A percentile compares a stretch with the other conserved stretches of the same genome.
These are phyloP conservation scores for Drosophila truncata DNA, from an alignment of 1,140 invertebrate species.

Conservation along the genomic window DNA sequence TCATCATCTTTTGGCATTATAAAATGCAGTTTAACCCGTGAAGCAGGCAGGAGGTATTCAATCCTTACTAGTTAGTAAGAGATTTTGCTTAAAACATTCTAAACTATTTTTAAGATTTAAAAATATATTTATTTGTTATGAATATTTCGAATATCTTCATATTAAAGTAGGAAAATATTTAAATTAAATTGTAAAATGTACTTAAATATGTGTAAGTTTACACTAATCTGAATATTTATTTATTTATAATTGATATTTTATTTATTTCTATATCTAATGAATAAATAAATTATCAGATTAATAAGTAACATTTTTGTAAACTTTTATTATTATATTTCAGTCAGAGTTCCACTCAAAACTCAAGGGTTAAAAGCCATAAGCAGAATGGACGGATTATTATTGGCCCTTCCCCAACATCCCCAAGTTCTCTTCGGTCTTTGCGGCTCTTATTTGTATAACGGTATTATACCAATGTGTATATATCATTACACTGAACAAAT, in stretches of 20 bases:
- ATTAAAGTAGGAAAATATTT: not conserved
- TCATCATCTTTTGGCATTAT: slow-evolving; percentile 34
- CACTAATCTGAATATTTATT: too few relatives aligned
- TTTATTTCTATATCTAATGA: too few relatives aligned
- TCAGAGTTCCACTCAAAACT: not conserved
- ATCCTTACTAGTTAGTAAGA: too few relatives aligned
- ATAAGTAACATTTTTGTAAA: not conserved
- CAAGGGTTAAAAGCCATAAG: slow-evolving; percentile 29
- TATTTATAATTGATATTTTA: not conserved
- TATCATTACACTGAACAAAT: slow-evolving; percentile 3
- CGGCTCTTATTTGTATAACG: slow-evolving; percentile 39
- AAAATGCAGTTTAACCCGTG: slow-evolving; percentile 21
- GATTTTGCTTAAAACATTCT: too few relatives aligned
- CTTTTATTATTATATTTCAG: not conserved
- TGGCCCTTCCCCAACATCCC: slow-evolving; percentile 6
- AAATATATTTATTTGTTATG: not conserved
- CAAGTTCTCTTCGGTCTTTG: not conserved
- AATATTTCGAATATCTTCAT: not conserved
- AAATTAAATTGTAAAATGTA: too few relatives aligned
- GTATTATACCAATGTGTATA: slow-evolving; percentile 34
- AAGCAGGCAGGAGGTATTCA: too few relatives aligned
- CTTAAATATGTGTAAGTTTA: too few relatives aligned
- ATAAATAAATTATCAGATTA: too few relatives aligned
- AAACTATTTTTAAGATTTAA: not conserved
- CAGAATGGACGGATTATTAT: slow-evolving; percentile 1